A percentile compares a stretch with the other conserved stretches of the same genome.
phyloP scores from a whole-genome alignment of 2,113 vertebrate genomes.

The Calidris pugnax region DNA sequence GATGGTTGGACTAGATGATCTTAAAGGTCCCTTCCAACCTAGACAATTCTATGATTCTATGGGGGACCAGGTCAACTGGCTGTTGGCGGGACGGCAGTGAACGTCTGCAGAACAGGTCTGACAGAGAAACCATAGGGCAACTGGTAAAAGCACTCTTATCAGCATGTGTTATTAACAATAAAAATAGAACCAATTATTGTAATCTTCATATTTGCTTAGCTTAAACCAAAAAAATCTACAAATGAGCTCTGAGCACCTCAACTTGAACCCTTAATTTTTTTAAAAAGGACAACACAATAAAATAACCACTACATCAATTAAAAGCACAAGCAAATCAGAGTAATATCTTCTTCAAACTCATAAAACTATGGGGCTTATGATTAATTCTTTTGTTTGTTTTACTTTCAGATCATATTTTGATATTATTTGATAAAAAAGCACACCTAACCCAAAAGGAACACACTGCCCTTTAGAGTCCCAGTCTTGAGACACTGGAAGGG shows the following conservation, averaged over 20 bases:
- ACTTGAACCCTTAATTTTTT: not conserved
- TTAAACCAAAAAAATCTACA: not conserved
- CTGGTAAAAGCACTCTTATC: not conserved
- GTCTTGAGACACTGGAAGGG: not conserved
- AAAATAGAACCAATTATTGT: not conserved
- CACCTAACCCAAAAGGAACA: not conserved
- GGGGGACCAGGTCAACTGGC: not conserved
- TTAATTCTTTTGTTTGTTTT: not conserved
- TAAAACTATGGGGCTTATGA: not conserved
- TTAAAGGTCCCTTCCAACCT: no score
- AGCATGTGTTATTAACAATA: not conserved
- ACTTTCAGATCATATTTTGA: not conserved
- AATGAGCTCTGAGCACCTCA: not conserved
- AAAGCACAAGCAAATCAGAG: not conserved
- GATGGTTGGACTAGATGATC: no score
- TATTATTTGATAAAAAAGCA: not conserved
- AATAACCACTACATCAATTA: not conserved
- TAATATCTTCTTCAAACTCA: not conserved
- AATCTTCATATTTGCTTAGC: not conserved
- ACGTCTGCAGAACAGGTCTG: not conserved
- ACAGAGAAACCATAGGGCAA: not conserved
- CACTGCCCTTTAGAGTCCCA: not conserved
- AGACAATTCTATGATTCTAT: no score
- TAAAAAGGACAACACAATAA: not conserved
- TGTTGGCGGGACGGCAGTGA: not conserved